Conservation (phyloP, 2,113 vertebrate species). For the Poeciliopsis turrubarensis region DNA sequence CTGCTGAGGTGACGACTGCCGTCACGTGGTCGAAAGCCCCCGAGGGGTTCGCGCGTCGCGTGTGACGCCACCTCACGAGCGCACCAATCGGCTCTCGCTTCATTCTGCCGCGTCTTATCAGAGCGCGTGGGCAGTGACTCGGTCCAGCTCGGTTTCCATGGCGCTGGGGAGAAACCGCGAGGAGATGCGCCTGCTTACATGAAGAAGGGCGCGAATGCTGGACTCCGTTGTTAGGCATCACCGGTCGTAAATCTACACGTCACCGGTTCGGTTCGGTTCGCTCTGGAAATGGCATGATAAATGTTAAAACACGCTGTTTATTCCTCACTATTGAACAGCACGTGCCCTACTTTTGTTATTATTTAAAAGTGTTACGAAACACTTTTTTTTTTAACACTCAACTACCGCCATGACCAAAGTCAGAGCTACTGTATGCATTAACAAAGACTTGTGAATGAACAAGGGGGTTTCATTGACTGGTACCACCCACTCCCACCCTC, state of each 20-base stretch:
- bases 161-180: constrained; percentile 60
- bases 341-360: background rate
- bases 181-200: constrained; percentile 23
- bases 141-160: constrained; percentile 69
- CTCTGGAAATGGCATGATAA: background rate
- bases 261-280: background rate
- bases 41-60: constrained; percentile 6
- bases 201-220: constrained; percentile 10
- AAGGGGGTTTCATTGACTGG: constrained; percentile 57
- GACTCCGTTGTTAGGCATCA: background rate
- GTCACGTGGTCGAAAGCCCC: constrained; percentile 36
- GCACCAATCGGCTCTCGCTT: constrained; percentile 44
- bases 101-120: constrained; percentile 61
- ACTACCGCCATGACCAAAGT: constrained; percentile 4
- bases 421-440: constrained; percentile 5
- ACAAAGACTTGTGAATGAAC: constrained; percentile 70
- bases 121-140: constrained; percentile 58
- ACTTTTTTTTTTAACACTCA: background rate
- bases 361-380: background rate
- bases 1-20: constrained; percentile 23
- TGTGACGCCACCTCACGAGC: constrained; percentile 48
- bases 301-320: background rate
- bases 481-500: constrained; percentile 47
- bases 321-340: background rate
- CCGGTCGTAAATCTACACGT: background rate